Conservation (phyloP, 2,888 invertebrate species). For the Cenopis cana region DNA sequence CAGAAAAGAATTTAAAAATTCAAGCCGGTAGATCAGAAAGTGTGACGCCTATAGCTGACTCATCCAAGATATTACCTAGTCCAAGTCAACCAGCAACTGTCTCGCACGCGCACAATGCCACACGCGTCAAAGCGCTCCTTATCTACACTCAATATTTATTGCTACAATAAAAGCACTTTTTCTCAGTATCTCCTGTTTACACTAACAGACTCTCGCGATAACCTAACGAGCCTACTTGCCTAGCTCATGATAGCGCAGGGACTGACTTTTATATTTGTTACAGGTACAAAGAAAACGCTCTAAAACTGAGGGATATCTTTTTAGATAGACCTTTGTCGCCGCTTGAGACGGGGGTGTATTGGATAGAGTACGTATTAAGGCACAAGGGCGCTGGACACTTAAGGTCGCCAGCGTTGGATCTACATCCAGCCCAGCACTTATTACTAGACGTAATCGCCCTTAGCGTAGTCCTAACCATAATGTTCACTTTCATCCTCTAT, state of each 20-base stretch:
- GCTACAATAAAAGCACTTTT: constrained; percentile 21
- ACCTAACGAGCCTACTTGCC: constrained; percentile 5
- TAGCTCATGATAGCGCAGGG: constrained; percentile 51
- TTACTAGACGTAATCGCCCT: constrained; percentile 73
- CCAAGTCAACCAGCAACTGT: constrained; percentile 10
- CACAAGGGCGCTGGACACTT: constrained; percentile 84
- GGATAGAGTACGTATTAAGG: constrained; percentile 87
- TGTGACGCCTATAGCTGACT: background rate
- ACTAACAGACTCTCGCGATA: constrained; percentile 31
- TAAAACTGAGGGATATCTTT: constrained; percentile 78
- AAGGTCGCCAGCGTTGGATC: constrained; percentile 78
- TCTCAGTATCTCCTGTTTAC: constrained; percentile 34
- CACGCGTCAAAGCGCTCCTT: constrained; percentile 25
- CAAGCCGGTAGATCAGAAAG: too few species aligned
- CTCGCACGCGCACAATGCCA: constrained; percentile 36
- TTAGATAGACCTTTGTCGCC: constrained; percentile 85
- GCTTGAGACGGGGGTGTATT: constrained; percentile 86
- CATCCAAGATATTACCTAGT: too few species aligned
- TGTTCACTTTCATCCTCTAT: constrained; percentile 69
- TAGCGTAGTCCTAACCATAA: constrained; percentile 61
- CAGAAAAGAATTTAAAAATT: background rate
- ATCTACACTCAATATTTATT: constrained; percentile 29
- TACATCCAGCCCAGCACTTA: constrained; percentile 77
- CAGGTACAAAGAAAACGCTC: constrained; percentile 83
- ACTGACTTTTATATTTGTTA: constrained; percentile 51